phyloP scores from a whole-genome alignment of 2,113 vertebrate genomes.

The Syngnathus floridae region DNA sequence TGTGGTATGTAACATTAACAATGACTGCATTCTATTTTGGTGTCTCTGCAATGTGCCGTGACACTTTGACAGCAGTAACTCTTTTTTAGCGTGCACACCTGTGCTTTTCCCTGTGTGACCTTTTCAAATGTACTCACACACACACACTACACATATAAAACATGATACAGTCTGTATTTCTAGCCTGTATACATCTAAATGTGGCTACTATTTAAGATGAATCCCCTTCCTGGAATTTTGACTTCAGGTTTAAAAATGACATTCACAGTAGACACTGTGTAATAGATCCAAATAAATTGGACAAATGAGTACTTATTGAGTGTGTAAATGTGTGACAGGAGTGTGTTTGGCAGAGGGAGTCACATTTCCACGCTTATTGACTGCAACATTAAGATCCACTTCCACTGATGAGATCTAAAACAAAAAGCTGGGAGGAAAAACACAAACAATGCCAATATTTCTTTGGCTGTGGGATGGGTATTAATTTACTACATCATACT shows the following conservation, averaged over 20 bases:
- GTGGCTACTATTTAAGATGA: not conserved
- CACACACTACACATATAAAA: not conserved
- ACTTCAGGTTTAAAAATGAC: not conserved
- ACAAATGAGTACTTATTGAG: too few species aligned
- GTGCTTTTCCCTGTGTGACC: not conserved
- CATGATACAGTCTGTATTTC: not conserved
- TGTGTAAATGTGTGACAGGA: too few species aligned
- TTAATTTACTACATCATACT: too few species aligned
- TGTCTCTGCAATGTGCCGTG: not conserved
- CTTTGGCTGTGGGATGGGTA: too few species aligned
- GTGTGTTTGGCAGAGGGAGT: too few species aligned
- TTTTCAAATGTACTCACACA: not conserved
- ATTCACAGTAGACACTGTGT: not conserved
- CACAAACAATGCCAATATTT: too few species aligned
- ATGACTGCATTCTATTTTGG: not conserved
- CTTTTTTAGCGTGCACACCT: not conserved
- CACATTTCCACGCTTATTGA: too few species aligned
- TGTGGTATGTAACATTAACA: not conserved
- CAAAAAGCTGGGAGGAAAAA: too few species aligned
- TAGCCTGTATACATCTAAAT: constrained; percentile 2
- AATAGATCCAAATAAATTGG: not conserved
- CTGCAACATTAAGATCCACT: too few species aligned
- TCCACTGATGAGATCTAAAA: too few species aligned
- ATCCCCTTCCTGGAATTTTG: not conserved
- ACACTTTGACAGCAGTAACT: not conserved